Percentiles rank a stretch among this genome's conserved stretches.
Conservation (phyloP, 1,140 invertebrate genomes). For the Odontomachus brunneus region DNA sequence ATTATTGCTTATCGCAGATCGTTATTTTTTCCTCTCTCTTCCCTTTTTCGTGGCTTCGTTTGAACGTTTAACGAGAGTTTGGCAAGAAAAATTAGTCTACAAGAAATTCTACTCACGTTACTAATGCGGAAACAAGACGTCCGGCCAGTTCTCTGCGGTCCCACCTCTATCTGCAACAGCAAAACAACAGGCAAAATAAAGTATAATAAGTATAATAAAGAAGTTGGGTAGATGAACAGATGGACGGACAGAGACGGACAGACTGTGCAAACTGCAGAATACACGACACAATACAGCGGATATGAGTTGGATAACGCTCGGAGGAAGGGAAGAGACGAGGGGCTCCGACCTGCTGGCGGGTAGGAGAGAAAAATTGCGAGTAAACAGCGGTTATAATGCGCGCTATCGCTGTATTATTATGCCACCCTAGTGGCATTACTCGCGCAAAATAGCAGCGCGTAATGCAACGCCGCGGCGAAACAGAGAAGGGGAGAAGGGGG, state of each 20-base stretch:
- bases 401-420: conserved; percentile 45
- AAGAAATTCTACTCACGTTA: conserved; percentile 37
- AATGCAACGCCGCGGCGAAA: conserved; percentile 12
- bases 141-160: background rate
- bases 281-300: conserved; percentile 39
- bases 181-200: background rate
- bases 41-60: too few species aligned
- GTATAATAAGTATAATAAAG: background rate
- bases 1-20: too few species aligned
- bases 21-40: too few species aligned
- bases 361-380: conserved; percentile 12
- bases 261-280: conserved; percentile 1
- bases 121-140: conserved; percentile 5
- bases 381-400: conserved; percentile 46
- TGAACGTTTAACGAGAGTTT: background rate
- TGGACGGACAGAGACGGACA: too few species aligned
- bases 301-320: conserved; percentile 43
- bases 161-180: conserved; percentile 23
- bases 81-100: background rate
- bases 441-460: conserved; percentile 31
- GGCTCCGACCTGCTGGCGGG: background rate
- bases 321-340: background rate
- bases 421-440: conserved; percentile 42
- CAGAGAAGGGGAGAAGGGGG: background rate
- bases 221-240: background rate